Conservation (phyloP, 2,797 vertebrate species). For the Enteromius unitaeniatus region DNA sequence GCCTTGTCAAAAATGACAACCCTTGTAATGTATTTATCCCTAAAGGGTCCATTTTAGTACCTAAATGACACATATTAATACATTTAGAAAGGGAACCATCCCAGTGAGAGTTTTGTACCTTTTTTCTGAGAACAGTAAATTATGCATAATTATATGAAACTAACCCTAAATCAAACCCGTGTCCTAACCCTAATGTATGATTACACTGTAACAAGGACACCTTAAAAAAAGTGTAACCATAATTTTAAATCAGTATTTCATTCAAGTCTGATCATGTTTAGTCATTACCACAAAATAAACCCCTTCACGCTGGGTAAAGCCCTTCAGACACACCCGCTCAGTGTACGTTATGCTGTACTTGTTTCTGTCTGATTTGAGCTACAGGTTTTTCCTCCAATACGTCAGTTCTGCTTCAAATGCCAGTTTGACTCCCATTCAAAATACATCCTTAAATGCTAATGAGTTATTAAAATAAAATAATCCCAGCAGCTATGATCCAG, state of each 20-base stretch:
- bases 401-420: not conserved
- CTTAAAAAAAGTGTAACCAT: not conserved
- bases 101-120: not conserved
- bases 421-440: not conserved
- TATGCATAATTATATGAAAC: not conserved
- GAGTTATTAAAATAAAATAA: constrained; percentile 1
- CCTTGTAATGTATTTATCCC: not conserved
- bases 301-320: not conserved
- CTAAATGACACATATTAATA: not conserved
- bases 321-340: not conserved
- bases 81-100: not conserved
- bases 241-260: not conserved
- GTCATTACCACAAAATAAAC: constrained; percentile 6
- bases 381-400: not conserved
- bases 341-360: not conserved
- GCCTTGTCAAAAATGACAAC: not conserved
- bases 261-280: not conserved
- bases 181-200: not conserved
- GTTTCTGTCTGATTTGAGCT: not conserved
- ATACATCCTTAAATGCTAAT: constrained; percentile 19
- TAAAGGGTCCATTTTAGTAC: not conserved
- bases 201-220: not conserved
- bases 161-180: not conserved
- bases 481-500: not conserved
- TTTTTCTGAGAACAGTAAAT: not conserved